Percentiles rank a stretch among this genome's conserved stretches.
Evolutionary conservation across 2,888 invertebrate genomes (phyloP).

Genomic region (Dicyrtoma fusca): DNA sequence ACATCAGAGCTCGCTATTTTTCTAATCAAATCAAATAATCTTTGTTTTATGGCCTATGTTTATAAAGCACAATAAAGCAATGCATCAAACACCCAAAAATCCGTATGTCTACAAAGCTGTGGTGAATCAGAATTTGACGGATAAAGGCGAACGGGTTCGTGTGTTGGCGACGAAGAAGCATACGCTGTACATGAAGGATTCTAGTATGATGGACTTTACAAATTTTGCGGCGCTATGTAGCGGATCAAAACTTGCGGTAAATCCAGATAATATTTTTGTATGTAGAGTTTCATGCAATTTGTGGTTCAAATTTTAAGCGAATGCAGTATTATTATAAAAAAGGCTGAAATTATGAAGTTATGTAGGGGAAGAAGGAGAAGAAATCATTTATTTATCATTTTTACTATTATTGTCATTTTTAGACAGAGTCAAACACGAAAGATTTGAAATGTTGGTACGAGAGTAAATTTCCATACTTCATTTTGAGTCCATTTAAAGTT

Average conservation of each 20-base stretch:
- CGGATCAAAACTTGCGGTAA: slow-evolving; percentile 56
- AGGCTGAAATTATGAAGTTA: too few relatives aligned
- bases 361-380: too few relatives aligned
- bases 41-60: too few relatives aligned
- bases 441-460: slow-evolving; percentile 57
- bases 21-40: too few relatives aligned
- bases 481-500: slow-evolving; percentile 57
- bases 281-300: too few relatives aligned
- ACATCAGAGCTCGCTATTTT: too few relatives aligned
- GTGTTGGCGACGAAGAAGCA: slow-evolving; percentile 28
- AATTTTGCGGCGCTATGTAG: slow-evolving; percentile 59
- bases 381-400: too few relatives aligned
- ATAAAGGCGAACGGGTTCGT: slow-evolving; percentile 25
- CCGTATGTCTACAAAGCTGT: slow-evolving; percentile 24
- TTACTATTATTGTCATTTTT: too few relatives aligned
- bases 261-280: too few relatives aligned
- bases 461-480: slow-evolving; percentile 49
- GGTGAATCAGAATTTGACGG: slow-evolving; percentile 24
- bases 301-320: too few relatives aligned
- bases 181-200: slow-evolving; percentile 48
- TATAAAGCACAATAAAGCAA: slow-evolving; percentile 53
- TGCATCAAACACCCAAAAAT: slow-evolving; percentile 16
- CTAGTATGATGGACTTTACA: slow-evolving; percentile 53
- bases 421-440: slow-evolving; percentile 27
- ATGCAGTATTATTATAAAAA: too few relatives aligned